Percentiles rank a stretch among this genome's conserved stretches.
These are phyloP conservation scores for Erebia palarica DNA, from an alignment of 2,888 invertebrate species.

Conservation along the genomic window DNA sequence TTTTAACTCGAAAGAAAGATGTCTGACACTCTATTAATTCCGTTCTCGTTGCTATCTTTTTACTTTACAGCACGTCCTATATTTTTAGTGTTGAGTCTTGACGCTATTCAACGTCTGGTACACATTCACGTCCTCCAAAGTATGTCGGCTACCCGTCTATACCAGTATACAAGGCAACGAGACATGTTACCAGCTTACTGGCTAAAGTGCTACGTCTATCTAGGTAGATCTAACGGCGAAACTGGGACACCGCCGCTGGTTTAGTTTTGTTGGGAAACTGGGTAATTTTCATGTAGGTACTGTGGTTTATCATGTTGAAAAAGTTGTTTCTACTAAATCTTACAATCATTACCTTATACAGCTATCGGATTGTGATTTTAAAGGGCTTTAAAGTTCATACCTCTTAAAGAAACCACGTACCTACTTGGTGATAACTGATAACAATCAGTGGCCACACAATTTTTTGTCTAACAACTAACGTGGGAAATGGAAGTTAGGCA, in stretches of 20 bases:
- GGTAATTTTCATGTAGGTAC: slow-evolving; percentile 1
- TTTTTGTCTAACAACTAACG: too few species aligned
- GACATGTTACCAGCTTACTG: slow-evolving; percentile 1
- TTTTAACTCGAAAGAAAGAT: too few species aligned
- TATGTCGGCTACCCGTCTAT: slow-evolving; percentile 3
- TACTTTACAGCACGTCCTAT: neutral
- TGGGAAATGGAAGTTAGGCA: too few species aligned
- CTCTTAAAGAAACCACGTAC: too few species aligned
- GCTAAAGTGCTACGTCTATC: neutral
- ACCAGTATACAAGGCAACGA: slow-evolving; percentile 1
- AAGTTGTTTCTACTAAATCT: neutral
- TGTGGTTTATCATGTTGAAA: slow-evolving; percentile 1
- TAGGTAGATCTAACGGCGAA: slow-evolving; percentile 8
- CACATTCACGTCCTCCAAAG: neutral
- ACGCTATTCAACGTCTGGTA: neutral
- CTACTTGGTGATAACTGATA: too few species aligned
- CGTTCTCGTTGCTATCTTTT: neutral
- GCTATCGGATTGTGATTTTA: neutral
- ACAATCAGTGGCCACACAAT: too few species aligned
- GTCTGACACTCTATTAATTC: neutral
- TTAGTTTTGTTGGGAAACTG: slow-evolving; percentile 12
- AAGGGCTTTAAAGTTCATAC: neutral
- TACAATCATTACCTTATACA: neutral
- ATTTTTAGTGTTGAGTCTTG: neutral
- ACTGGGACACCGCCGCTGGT: slow-evolving; percentile 17